Evolutionary conservation across 1,140 invertebrate species (phyloP).

Genomic region (Drosophila tristis): DNA sequence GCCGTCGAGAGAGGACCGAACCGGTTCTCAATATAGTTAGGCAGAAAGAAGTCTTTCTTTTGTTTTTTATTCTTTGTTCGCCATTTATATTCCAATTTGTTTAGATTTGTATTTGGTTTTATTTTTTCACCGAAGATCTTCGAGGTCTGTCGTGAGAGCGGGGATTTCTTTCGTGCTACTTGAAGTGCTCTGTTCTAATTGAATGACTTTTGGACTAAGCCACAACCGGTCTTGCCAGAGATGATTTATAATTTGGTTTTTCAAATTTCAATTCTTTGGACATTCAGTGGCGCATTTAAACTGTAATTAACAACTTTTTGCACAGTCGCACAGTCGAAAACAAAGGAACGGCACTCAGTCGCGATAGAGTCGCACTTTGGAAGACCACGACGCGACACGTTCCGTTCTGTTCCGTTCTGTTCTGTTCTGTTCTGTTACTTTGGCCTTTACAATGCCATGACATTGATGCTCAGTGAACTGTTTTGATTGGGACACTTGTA

Average conservation of each 20-base stretch:
- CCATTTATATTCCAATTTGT: conserved; percentile 62
- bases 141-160: conserved; percentile 16
- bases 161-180: conserved; percentile 31
- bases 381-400: conserved; percentile 1
- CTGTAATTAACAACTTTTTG: conserved; percentile 42
- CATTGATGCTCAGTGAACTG: conserved; percentile 21
- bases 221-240: conserved; percentile 32
- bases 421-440: neutral
- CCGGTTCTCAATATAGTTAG: conserved; percentile 60
- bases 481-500: conserved; percentile 5
- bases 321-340: conserved; percentile 1
- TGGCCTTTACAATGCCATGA: conserved; percentile 8
- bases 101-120: conserved; percentile 32
- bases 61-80: conserved; percentile 54
- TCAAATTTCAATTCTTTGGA: neutral
- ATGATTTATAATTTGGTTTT: conserved; percentile 19
- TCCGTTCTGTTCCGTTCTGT: neutral
- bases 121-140: conserved; percentile 32
- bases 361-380: conserved; percentile 12
- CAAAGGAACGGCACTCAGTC: conserved; percentile 26
- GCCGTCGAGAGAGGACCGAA: conserved; percentile 40
- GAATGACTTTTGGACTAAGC: conserved; percentile 25
- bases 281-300: conserved; percentile 15
- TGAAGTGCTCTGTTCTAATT: conserved; percentile 35
- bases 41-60: conserved; percentile 3